Evolutionary conservation across 2,113 vertebrate genomes (phyloP).

Genomic region (Myodes glareolus): DNA sequence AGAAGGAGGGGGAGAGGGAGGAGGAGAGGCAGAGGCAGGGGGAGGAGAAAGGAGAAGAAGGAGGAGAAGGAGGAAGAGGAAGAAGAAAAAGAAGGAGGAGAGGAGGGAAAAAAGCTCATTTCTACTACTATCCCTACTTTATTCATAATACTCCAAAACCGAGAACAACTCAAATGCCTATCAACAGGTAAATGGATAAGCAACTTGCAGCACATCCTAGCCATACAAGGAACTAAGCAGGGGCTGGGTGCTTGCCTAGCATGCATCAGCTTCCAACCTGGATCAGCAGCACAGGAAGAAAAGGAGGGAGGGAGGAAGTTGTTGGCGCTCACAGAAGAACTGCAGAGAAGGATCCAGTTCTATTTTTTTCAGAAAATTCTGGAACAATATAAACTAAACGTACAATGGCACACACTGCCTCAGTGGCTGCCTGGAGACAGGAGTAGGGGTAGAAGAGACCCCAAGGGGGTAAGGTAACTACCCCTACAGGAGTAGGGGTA

Average conservation of each 20-base stretch:
- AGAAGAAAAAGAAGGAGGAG: too few species aligned
- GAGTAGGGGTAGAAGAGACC: not conserved
- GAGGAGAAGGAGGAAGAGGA: too few species aligned
- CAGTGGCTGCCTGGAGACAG: not conserved
- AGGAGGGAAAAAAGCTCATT: not conserved
- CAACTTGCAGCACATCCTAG: not conserved
- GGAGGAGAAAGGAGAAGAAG: rapidly evolving
- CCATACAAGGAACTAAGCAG: not conserved
- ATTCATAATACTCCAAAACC: not conserved
- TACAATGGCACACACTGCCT: not conserved
- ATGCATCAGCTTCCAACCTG: not conserved
- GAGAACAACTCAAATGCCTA: not conserved
- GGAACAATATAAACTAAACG: not conserved
- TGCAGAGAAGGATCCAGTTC: not conserved
- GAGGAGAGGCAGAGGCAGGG: too few species aligned
- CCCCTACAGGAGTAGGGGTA: not conserved
- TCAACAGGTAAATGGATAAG: not conserved
- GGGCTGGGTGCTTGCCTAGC: not conserved
- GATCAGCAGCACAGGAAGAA: not conserved
- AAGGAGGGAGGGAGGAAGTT: not conserved
- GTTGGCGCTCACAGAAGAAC: not conserved
- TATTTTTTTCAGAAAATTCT: not conserved
- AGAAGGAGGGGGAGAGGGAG: too few species aligned
- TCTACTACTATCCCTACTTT: not conserved
- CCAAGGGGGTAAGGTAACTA: not conserved